phyloP scores from a whole-genome alignment of 2,888 invertebrate genomes.

The Mylabris sibirica region DNA sequence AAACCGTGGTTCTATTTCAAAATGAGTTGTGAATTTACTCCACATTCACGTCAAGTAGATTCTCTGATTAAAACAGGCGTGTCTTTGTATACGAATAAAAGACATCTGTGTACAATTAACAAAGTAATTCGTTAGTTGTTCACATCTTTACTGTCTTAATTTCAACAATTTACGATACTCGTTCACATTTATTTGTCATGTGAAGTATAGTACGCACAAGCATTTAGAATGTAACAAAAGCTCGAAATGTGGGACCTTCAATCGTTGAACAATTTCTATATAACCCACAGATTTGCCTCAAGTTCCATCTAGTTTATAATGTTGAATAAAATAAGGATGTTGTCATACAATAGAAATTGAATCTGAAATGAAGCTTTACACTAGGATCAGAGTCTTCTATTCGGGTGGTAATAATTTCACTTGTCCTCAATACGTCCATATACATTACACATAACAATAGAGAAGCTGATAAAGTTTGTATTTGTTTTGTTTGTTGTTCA shows the following conservation, averaged over 20 bases:
- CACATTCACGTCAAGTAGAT: neutral
- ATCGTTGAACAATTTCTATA: neutral
- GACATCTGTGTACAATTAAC: neutral
- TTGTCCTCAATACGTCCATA: neutral
- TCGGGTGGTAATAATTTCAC: slow-evolving; percentile 3
- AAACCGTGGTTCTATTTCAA: neutral
- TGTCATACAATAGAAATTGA: slow-evolving; percentile 11
- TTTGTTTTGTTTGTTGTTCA: neutral
- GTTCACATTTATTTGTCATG: neutral
- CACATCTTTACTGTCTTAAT: neutral
- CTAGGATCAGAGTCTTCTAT: slow-evolving; percentile 3
- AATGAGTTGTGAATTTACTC: neutral
- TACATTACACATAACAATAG: neutral
- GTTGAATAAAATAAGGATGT: neutral
- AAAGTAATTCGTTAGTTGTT: neutral
- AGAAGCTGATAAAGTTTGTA: neutral
- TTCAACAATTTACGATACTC: neutral
- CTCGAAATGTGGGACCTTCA: neutral
- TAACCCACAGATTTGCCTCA: neutral
- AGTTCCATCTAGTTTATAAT: neutral
- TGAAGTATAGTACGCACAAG: too few species aligned
- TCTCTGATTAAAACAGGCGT: neutral
- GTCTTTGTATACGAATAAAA: neutral
- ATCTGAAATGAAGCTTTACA: slow-evolving; percentile 8
- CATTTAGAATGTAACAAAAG: neutral